Conservation (phyloP, 2,888 invertebrate genomes). For the Conus canariensis region DNA sequence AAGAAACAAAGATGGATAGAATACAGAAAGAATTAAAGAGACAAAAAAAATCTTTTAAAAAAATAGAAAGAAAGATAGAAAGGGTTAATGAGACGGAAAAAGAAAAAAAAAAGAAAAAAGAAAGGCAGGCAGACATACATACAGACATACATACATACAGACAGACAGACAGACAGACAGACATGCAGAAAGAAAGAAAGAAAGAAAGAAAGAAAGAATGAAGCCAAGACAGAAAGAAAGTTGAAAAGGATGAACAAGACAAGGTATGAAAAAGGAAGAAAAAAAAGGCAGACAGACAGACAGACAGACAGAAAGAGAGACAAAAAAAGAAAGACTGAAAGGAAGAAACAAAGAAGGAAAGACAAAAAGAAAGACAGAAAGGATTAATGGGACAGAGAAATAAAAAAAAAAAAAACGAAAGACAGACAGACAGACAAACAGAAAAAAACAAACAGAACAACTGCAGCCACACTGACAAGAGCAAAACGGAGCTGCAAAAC, state of each 20-base stretch:
- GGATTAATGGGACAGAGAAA: background rate
- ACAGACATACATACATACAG: too few species aligned
- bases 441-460: too few species aligned
- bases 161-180: too few species aligned
- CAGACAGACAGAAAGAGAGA: background rate
- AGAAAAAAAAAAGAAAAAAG: background rate
- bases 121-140: too few species aligned
- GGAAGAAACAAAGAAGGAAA: background rate
- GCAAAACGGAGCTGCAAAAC: too few species aligned
- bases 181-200: too few species aligned
- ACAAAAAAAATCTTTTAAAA: too few species aligned
- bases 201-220: too few species aligned
- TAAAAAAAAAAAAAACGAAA: background rate
- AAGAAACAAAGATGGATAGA: too few species aligned
- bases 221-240: background rate
- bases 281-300: background rate
- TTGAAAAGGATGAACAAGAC: background rate
- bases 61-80: too few species aligned
- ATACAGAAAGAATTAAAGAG: too few species aligned
- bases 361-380: background rate
- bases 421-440: background rate
- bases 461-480: too few species aligned
- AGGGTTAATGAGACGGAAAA: background rate
- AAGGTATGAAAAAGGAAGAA: background rate
- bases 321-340: background rate